phyloP scores from a whole-genome alignment of 2,113 vertebrate species.

The Tragelaphus strepsiceros region DNA sequence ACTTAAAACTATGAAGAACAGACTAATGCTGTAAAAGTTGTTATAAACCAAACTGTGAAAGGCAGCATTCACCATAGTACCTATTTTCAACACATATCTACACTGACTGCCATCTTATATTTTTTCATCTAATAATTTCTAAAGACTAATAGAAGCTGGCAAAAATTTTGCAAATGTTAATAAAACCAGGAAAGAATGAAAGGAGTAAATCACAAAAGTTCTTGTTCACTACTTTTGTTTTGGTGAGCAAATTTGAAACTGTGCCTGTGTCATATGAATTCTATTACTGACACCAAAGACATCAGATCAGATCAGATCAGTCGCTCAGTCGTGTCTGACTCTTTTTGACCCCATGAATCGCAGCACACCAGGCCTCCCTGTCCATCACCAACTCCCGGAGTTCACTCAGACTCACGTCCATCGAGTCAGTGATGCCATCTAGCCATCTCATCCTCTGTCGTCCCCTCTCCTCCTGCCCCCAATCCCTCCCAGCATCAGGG shows the following conservation, averaged over 20 bases:
- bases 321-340: too few species aligned
- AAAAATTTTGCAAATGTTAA: background rate
- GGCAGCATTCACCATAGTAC: background rate
- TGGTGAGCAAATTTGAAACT: background rate
- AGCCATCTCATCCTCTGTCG: too few species aligned
- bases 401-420: too few species aligned
- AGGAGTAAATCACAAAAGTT: background rate
- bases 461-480: too few species aligned
- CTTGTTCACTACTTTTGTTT: background rate
- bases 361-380: too few species aligned
- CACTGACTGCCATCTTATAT: background rate
- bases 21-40: background rate
- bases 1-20: background rate
- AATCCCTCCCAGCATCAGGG: too few species aligned
- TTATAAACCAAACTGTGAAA: background rate
- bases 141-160: background rate
- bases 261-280: background rate
- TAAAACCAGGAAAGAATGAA: background rate
- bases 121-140: background rate
- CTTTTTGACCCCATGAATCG: too few species aligned
- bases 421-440: too few species aligned
- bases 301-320: background rate
- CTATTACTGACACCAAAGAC: background rate
- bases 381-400: too few species aligned
- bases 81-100: background rate